Evolutionary conservation across 2,888 invertebrate species (phyloP).

Genomic region (Selenia dentaria): DNA sequence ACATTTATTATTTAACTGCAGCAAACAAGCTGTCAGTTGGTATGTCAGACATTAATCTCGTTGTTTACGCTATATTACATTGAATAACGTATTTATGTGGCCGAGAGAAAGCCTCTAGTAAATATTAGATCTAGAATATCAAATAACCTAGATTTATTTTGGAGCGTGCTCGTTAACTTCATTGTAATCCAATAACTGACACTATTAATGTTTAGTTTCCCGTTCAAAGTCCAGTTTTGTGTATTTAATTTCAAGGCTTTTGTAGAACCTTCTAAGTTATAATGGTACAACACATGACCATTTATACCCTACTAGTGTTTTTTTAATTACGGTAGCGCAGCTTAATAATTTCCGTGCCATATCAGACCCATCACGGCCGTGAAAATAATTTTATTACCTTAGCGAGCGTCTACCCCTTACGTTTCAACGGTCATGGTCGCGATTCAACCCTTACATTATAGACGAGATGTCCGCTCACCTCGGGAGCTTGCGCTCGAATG

Average conservation of each 20-base stretch:
- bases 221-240: too few species aligned
- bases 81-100: conserved; percentile 30
- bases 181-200: not conserved
- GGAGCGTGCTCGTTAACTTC: not conserved
- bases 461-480: conserved; percentile 68
- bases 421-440: conserved; percentile 73
- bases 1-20: conserved; percentile 32
- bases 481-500: conserved; percentile 68
- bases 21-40: conserved; percentile 44
- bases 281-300: not conserved
- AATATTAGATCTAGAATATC: not conserved
- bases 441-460: conserved; percentile 51
- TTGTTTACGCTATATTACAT: conserved; percentile 39
- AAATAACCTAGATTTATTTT: not conserved
- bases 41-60: conserved; percentile 46
- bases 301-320: not conserved
- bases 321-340: conserved; percentile 24
- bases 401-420: conserved; percentile 63
- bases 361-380: conserved; percentile 61
- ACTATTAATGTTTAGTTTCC: too few species aligned
- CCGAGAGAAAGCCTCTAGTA: not conserved
- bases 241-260: not conserved
- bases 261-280: not conserved
- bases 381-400: conserved; percentile 61
- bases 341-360: conserved; percentile 44